phyloP scores from a whole-genome alignment of 2,113 vertebrate species.

The Arizona elegans region DNA sequence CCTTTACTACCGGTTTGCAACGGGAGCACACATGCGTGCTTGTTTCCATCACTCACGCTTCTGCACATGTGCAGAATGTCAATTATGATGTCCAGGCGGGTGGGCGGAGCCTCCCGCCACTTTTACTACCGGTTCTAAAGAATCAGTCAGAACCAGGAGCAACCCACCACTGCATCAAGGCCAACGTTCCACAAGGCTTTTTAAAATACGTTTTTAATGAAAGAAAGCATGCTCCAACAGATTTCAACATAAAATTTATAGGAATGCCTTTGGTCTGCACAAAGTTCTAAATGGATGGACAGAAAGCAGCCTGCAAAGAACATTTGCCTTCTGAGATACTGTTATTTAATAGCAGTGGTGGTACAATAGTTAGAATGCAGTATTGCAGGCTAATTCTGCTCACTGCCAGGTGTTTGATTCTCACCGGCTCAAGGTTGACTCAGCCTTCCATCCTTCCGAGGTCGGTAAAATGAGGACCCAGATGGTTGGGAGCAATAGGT shows the following conservation, averaged over 20 bases:
- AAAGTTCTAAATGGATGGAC: background rate
- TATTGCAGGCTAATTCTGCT: background rate
- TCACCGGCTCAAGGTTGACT: background rate
- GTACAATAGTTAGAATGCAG: background rate
- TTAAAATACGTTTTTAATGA: background rate
- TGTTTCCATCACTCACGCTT: too few species aligned
- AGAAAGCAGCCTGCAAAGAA: background rate
- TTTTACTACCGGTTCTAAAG: too few species aligned
- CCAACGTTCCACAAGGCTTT: background rate
- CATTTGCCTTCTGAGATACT: background rate
- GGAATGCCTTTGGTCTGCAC: background rate
- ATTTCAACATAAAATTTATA: background rate
- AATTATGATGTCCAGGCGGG: too few species aligned
- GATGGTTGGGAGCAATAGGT: background rate
- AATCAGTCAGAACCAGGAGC: too few species aligned
- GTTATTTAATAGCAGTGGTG: background rate
- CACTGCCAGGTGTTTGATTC: background rate
- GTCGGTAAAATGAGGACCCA: background rate
- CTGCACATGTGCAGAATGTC: too few species aligned
- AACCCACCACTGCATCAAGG: too few species aligned
- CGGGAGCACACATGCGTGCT: rapidly evolving
- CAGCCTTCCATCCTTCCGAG: background rate
- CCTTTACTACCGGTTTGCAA: too few species aligned
- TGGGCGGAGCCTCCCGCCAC: too few species aligned
- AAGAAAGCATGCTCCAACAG: background rate